phyloP scores from a whole-genome alignment of 2,113 vertebrate species.

The Dicrurus megarhynchus region DNA sequence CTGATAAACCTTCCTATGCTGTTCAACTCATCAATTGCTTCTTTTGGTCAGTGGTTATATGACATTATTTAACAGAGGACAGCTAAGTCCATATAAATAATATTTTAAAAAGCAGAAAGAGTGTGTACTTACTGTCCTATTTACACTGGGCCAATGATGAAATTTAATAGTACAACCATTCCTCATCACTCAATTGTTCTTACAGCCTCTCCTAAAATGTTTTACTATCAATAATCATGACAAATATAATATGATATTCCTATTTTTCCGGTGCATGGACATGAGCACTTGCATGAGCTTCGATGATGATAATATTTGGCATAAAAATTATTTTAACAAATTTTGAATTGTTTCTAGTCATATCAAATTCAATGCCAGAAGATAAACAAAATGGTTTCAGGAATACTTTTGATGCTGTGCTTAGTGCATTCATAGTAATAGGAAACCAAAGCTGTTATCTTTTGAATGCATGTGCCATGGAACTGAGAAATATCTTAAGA shows the following conservation, averaged over 20 bases:
- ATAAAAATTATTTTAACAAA: conserved; percentile 7
- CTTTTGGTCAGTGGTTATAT: neutral
- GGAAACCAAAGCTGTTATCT: neutral
- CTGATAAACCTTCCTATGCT: neutral
- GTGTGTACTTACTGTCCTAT: neutral
- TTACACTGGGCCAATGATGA: neutral
- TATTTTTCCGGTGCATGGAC: neutral
- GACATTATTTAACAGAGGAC: neutral
- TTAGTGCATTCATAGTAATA: neutral
- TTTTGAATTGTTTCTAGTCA: neutral
- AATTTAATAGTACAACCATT: neutral
- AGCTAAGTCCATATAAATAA: neutral
- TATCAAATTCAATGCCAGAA: neutral
- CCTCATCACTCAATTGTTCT: neutral
- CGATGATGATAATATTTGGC: neutral
- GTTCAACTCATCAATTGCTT: neutral
- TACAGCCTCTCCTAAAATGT: neutral
- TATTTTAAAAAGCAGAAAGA: neutral
- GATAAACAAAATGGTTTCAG: neutral
- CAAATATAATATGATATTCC: neutral
- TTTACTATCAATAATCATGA: neutral
- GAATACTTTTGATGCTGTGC: neutral
- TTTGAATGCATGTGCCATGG: neutral
- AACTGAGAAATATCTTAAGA: neutral
- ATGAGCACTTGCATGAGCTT: neutral